These are phyloP conservation scores for Drosophila aff. DNA, from an alignment of 1,140 invertebrate species.

Conservation along the genomic window DNA sequence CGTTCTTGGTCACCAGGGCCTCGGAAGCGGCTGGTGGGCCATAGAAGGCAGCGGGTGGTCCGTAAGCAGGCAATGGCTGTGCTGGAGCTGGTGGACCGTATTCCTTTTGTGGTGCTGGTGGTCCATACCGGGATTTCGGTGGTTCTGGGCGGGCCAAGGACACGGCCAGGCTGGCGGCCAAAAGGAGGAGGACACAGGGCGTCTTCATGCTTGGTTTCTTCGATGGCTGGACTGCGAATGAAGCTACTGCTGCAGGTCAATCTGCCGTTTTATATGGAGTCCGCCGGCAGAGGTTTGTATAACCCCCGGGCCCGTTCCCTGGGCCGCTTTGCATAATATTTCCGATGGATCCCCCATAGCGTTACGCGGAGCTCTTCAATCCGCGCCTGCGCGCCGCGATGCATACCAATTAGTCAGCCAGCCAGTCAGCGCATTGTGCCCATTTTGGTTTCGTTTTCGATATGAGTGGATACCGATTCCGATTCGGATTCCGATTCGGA, in stretches of 20 bases:
- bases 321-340: conserved; percentile 75
- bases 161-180: conserved; percentile 60
- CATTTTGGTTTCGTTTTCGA: conserved; percentile 65
- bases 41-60: conserved; percentile 78
- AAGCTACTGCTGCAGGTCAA: conserved; percentile 59
- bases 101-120: conserved; percentile 75
- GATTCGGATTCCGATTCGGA: conserved; percentile 23
- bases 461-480: conserved; percentile 23
- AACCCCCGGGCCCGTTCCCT: conserved; percentile 27
- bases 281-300: conserved; percentile 40
- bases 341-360: conserved; percentile 64
- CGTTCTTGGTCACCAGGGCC: conserved; percentile 89
- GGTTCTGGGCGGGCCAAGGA: conserved; percentile 78
- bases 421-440: conserved; percentile 42
- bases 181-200: conserved; percentile 49
- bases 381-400: conserved; percentile 33
- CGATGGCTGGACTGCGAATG: conserved; percentile 60
- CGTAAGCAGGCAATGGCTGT: conserved; percentile 73
- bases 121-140: conserved; percentile 74
- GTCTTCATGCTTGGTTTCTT: conserved; percentile 57
- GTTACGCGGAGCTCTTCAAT: conserved; percentile 52
- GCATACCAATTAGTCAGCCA: conserved; percentile 67
- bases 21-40: conserved; percentile 72
- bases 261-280: conserved; percentile 62
- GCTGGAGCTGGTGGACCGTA: conserved; percentile 78